These are phyloP conservation scores for Campylomormyrus numenius DNA, from an alignment of 2,113 vertebrate genomes.

Conservation along the genomic window DNA sequence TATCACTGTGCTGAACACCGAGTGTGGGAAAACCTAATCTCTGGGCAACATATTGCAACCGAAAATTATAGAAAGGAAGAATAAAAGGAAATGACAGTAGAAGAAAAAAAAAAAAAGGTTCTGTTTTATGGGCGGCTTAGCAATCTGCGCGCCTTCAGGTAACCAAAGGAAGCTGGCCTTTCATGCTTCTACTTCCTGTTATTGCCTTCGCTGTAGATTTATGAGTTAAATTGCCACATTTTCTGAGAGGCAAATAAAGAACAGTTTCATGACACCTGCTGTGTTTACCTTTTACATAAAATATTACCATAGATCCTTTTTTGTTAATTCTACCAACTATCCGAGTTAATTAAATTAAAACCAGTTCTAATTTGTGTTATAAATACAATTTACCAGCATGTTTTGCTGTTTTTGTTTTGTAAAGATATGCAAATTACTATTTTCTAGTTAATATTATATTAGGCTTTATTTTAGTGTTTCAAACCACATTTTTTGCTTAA, in stretches of 20 bases:
- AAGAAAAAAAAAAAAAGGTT: slow-evolving; percentile 1
- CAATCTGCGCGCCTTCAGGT: background rate
- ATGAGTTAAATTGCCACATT: background rate
- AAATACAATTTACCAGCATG: background rate
- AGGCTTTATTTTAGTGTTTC: background rate
- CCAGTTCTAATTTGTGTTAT: background rate
- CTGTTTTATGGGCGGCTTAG: background rate
- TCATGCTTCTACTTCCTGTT: background rate
- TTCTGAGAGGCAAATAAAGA: background rate
- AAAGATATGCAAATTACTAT: background rate
- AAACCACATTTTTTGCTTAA: background rate
- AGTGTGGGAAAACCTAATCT: background rate
- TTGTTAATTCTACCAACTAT: background rate
- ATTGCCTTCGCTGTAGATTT: background rate
- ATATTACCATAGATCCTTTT: background rate
- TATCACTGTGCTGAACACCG: background rate
- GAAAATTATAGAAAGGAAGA: slow-evolving; percentile 2
- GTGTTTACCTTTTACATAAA: background rate
- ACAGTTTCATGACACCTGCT: background rate
- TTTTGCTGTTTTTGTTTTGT: background rate
- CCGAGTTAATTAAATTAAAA: background rate
- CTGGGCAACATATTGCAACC: background rate
- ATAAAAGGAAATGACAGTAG: background rate
- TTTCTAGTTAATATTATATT: background rate
- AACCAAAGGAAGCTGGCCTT: background rate